Percentiles rank a stretch among this genome's conserved stretches.
Evolutionary conservation across 2,888 invertebrate species (phyloP).

Genomic region (Girardia tigrina): DNA sequence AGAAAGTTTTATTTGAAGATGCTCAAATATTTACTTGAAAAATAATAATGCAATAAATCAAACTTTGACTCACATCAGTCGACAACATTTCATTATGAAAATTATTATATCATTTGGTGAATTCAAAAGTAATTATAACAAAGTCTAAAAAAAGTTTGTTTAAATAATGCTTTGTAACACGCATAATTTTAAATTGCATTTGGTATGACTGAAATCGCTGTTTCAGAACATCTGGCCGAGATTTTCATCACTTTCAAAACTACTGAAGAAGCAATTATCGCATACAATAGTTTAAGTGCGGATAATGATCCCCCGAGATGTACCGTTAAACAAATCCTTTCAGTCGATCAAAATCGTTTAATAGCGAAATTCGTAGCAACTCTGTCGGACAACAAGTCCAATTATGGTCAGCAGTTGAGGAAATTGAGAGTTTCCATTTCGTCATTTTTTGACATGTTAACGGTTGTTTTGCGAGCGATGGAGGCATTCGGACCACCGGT

Average conservation of each 20-base stretch:
- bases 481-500: not conserved
- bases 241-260: constrained; percentile 1
- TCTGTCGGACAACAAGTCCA: not conserved
- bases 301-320: constrained; percentile 13
- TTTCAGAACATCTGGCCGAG: not conserved
- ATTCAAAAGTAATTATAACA: too few relatives aligned
- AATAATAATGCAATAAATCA: too few relatives aligned
- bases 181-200: too few relatives aligned
- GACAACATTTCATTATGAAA: too few relatives aligned
- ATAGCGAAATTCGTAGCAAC: not conserved
- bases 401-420: not conserved
- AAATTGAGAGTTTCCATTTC: not conserved
- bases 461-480: not conserved
- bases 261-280: not conserved
- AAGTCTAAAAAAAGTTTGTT: too few relatives aligned
- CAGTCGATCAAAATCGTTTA: not conserved
- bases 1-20: too few relatives aligned
- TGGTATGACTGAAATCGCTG: not conserved
- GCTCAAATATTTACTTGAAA: too few relatives aligned
- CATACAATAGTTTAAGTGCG: not conserved
- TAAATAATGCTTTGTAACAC: too few relatives aligned
- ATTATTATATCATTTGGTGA: too few relatives aligned
- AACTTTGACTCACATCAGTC: too few relatives aligned
- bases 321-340: not conserved
- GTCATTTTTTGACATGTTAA: not conserved